Base-by-base conservation (phyloP, 1,140 invertebrate species). In the Homarus americanus region DNA sequence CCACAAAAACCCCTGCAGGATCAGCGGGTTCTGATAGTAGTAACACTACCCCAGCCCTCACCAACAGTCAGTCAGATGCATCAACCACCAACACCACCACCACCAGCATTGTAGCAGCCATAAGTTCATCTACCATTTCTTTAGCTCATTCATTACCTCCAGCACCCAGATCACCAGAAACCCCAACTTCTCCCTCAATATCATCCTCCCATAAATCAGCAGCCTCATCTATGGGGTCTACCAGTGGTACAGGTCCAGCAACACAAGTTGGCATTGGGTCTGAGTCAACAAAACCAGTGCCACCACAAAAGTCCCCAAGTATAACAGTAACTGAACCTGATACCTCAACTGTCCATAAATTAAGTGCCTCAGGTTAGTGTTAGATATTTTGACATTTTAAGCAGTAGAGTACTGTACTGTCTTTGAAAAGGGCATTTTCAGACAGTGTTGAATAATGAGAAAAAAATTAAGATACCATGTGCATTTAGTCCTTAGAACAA, bases 241-340 rank as follows among this genome's bases (percentile, higher is more conserved):
- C 17, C 63, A 32, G 63, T 7, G 12, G 63, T 69, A 69, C 63
- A 32, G 28, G 24, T 32, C 73, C 69, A 10, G 24, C 83, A 20
- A 12, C 40, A 28, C 69, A 41, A 34, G 20, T 28, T 15, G 20
- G 36, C 28, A 40, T 24, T 36, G 41, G 34, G 9, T 34, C 41
- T 32, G 86, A 82, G 40, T 76, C 88, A 28, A 63, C 69, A 53
- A 83, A 82, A 72, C 79, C 49, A 40, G 28, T 73, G 9, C 88
- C 49, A 24, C 49, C 69, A 17, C 80, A 90, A 34, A 91, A 92
- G 85, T 89, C 91, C 53, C 93, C 93, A 15, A 93, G 93, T 75
- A 93, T 94, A 87, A 93, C 94, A 38, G 93, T 95, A n/a, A 94
- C 95, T 28, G 95, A 95, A 93, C 95, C 95, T 49, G 95, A 95